Evolutionary conservation across 2,797 vertebrate genomes (phyloP), one percentile per base, ranked within the genome.

Genomic region (Toxotes lorentzi): DNA sequence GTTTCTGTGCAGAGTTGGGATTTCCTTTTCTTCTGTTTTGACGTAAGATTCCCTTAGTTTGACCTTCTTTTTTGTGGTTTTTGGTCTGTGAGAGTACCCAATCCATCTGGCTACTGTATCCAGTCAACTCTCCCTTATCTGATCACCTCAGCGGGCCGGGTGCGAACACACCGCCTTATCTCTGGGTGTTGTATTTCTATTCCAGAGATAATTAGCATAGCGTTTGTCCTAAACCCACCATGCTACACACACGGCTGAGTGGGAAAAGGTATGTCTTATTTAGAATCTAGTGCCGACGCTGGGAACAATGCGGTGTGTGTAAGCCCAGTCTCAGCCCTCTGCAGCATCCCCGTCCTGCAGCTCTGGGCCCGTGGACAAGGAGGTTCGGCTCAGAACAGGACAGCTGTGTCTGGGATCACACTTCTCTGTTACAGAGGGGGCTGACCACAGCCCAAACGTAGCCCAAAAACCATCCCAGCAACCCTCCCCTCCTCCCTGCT

Each of bases 141-240:
- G 93, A 94, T 94, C 89, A 85, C 89, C 85, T 90, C 85, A 45
- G 83, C 59, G 47, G 86, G 76, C 89, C 88, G 82, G 90, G 91
- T 88, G 92, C 91, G 84, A 92, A 93, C 87, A 89, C 88, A 86
- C 90, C 77, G 59, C 75, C 85, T 92, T 92, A 92, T 93, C 92
- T 89, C 32, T 4, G 4, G 82, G 93, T 89, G 90, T 94, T 91
- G 90, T 81, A 84, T 93, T 93, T 93, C 91, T 88, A 84, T 83
- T 89, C 84, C 79, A 69, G 63, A 69, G 76, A 83, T 91, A 81
- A 93, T 93, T 94, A 92, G 91, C 92, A 92, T 92, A 90, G 83
- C 71, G 12, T 91, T 92, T 91, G 91, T 93, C 84, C 90, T 75
- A 75, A 88, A 88, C 70, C 87, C 35, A n/a, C 64, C 65, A 60